These are phyloP conservation scores for Vanessa atalanta DNA, from an alignment of 1,140 invertebrate species.

Conservation along the genomic window DNA sequence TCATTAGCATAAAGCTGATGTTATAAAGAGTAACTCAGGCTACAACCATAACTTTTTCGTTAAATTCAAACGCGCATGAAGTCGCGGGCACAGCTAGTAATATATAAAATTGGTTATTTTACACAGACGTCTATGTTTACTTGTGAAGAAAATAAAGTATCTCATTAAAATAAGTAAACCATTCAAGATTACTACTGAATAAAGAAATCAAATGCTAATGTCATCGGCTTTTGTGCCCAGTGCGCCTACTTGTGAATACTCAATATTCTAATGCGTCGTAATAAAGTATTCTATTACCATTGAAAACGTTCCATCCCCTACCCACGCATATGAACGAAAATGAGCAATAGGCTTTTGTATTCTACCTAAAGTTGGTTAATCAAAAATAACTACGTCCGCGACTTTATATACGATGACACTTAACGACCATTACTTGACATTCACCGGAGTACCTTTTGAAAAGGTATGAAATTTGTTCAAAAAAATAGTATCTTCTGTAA, in stretches of 20 bases:
- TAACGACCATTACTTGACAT: no score
- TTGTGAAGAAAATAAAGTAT: not conserved
- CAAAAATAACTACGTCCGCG: not conserved
- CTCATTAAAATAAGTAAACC: not conserved
- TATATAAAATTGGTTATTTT: no score
- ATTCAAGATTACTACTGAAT: not conserved
- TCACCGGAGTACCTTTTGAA: no score
- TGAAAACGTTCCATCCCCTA: not conserved
- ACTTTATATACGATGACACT: no score
- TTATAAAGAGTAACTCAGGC: no score
- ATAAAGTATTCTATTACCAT: constrained; percentile 6
- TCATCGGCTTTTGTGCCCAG: not conserved
- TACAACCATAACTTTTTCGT: no score
- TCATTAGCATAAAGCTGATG: no score
- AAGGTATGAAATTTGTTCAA: no score
- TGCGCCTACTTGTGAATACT: constrained; percentile 1
- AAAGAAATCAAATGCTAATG: constrained; percentile 3
- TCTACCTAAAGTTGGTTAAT: not conserved
- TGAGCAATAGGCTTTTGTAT: not conserved
- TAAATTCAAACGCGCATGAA: no score
- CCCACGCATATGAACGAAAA: not conserved
- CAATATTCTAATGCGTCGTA: constrained; percentile 10
- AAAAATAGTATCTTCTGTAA: no score
- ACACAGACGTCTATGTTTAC: no score
- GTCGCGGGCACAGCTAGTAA: no score